Evolutionary conservation across 2,113 vertebrate genomes (phyloP).

Genomic region (Otis tarda): DNA sequence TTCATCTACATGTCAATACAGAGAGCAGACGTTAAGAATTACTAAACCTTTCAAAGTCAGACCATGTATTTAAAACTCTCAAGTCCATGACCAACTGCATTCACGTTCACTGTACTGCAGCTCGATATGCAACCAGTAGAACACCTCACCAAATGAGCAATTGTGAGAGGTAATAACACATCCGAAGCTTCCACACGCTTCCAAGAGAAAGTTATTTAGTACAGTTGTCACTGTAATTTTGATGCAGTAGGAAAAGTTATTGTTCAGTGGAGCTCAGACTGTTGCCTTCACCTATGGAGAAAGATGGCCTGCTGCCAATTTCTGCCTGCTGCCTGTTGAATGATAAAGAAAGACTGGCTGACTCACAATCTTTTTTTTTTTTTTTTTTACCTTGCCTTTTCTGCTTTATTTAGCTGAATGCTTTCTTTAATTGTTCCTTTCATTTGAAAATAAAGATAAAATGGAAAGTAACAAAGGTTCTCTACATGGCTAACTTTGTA

Average conservation of each 20-base stretch:
- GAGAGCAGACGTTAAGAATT: background rate
- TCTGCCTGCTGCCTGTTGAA: constrained; percentile 15
- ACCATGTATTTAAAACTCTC: background rate
- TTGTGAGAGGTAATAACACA: constrained; percentile 45
- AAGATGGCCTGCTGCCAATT: constrained; percentile 19
- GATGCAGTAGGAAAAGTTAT: constrained; percentile 56
- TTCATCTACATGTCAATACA: background rate
- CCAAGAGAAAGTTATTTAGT: constrained; percentile 53
- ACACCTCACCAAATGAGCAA: constrained; percentile 48
- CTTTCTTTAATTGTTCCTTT: constrained; percentile 37
- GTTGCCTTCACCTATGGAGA: background rate
- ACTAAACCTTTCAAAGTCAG: background rate
- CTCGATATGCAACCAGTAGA: background rate
- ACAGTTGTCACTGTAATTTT: constrained; percentile 52
- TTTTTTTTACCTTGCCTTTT: background rate
- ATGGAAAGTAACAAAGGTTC: constrained; percentile 30
- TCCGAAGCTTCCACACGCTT: constrained; percentile 57
- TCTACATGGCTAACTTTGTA: constrained; percentile 32
- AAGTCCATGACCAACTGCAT: background rate
- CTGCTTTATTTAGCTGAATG: constrained; percentile 63
- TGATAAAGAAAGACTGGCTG: constrained; percentile 24
- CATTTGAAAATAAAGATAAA: constrained; percentile 46
- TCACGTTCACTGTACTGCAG: background rate
- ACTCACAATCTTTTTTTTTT: background rate
- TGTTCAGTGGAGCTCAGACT: background rate